phyloP scores from a whole-genome alignment of 2,113 vertebrate genomes.

The Peromyscus californicus region DNA sequence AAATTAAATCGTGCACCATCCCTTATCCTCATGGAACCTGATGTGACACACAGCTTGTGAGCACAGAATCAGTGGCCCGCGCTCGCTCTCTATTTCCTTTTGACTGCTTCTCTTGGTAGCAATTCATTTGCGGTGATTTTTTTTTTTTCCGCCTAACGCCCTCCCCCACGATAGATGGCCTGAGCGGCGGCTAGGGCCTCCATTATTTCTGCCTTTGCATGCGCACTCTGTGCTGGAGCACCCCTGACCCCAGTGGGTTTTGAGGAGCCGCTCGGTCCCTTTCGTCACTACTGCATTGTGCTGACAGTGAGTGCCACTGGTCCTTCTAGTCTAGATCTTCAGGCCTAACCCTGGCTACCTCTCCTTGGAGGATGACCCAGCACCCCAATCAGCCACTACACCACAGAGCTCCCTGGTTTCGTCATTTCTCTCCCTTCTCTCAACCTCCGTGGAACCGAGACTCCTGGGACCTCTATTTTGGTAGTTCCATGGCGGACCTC shows the following conservation, averaged over 20 bases:
- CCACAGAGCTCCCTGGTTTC: accelerated
- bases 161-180: background rate
- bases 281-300: background rate
- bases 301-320: background rate
- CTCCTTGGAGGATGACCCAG: background rate
- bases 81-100: background rate
- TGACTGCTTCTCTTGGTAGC: background rate
- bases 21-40: background rate
- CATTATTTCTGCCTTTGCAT: background rate
- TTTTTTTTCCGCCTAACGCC: background rate
- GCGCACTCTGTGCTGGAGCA: accelerated
- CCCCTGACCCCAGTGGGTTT: background rate
- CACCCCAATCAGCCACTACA: no score
- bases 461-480: background rate
- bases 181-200: background rate
- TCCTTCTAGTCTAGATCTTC: background rate
- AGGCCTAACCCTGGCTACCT: background rate
- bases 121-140: background rate
- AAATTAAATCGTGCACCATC: background rate
- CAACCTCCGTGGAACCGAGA: background rate
- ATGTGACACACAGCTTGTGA: accelerated
- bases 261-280: background rate
- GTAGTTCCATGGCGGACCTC: accelerated
- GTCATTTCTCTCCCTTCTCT: background rate
- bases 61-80: background rate